Evolutionary conservation across 2,797 vertebrate genomes (phyloP), one percentile per base, ranked within the genome.

Genomic region (Myotis pilosus): DNA sequence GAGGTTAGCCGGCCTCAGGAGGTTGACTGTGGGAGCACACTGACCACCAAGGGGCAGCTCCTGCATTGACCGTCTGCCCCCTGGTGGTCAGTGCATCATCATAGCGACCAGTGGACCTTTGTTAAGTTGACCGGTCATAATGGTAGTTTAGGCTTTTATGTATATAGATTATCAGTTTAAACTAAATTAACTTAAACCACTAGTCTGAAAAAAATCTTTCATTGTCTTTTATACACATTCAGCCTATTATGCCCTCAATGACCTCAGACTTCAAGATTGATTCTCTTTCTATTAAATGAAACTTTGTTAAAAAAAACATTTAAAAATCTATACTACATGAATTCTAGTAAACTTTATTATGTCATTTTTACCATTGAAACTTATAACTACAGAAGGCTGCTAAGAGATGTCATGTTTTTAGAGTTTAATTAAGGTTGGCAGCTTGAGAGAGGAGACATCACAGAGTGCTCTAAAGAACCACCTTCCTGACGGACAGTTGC

Each of bases 161-260:
- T 44, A 60, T 60, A 60, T 15, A 62, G 25, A 13, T 86, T 94
- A 74, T 89, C 44, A 95, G 28, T 93, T 96, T 79, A 93, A 92
- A 94, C 49, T 93, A 85, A 94, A 93, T 95, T 89, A 87, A 85
- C 71, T 84, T 91, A 92, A 94, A 91, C 60, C 41, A 72, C 10
- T 79, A 80, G 10, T 1, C 22, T 64, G 74, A 74, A 92, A 66
- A 91, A 3, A 93, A 79, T 69, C 0, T 78, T 93, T 89, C 53
- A 30, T 86, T 93, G 23, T 82, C 33, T 28, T 86, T 88, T 85
- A 13, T 33, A 47, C 10, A 78, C n/a, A 80, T 74, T 8, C 20
- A 88, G 44, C 9, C n/a, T 75, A 19, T 82, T 82, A 38, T 72
- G 22, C 36, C 60, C 89, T 93, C 79, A 69, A 23, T 96, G 74